Conservation (phyloP, 1,140 invertebrate genomes). For the Drosophila lini region DNA sequence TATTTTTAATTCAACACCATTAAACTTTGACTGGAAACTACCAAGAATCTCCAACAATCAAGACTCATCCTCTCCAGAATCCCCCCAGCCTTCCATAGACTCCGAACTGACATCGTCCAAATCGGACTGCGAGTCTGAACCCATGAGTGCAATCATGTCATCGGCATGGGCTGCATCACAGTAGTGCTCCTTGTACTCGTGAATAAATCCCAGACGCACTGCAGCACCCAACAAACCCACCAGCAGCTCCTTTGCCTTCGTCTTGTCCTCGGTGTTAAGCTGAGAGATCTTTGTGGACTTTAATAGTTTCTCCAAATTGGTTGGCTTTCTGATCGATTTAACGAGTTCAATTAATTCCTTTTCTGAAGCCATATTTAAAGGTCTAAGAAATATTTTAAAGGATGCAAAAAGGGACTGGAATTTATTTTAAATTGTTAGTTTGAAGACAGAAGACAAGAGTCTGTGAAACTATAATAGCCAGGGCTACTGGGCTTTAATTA, state of each 20-base stretch:
- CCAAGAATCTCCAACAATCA: neutral
- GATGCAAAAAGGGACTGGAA: neutral
- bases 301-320: neutral
- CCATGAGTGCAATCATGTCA: constrained; percentile 1
- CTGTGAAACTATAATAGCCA: neutral
- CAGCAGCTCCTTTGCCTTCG: neutral
- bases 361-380: neutral
- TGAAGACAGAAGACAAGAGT: neutral
- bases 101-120: constrained; percentile 1
- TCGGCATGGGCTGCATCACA: constrained; percentile 9
- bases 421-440: neutral
- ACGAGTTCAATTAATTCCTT: neutral
- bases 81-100: constrained; percentile 1
- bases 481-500: neutral
- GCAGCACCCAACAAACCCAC: constrained; percentile 1
- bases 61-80: neutral
- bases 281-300: neutral
- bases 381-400: neutral
- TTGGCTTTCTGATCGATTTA: constrained; percentile 1
- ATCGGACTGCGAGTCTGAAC: neutral
- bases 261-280: neutral
- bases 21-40: neutral
- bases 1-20: neutral
- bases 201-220: constrained; percentile 11
- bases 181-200: constrained; percentile 26